Base-by-base conservation (phyloP, 2,113 vertebrate species). In the Oceanodroma tethys region DNA sequence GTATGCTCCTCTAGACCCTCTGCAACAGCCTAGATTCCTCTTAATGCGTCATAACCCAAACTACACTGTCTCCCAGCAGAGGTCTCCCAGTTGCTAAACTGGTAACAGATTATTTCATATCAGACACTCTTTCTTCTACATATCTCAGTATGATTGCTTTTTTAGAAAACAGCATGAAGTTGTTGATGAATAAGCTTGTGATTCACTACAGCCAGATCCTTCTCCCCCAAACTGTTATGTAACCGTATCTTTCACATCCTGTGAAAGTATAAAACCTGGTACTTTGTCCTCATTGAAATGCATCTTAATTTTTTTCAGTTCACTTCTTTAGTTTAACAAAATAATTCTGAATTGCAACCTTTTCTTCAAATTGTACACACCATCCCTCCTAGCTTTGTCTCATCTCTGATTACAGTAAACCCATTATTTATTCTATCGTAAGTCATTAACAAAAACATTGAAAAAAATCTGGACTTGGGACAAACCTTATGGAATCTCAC, bases 111-210 rank as follows among this genome's bases (percentile, higher is more conserved):
- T 78, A 74, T 67, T 88, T 94, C 3, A 1, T 73, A 81, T 59
- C 78, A 94, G 81, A 94, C 66, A 60, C 14, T 67, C 68, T 66
- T 65, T 67, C 30, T 91, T 95, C 66, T 80, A 23, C 62, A 40
- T 78, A 84, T 90, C 72, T 96, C 78, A 75, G 12, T 10, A 11
- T 5, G 34, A 93, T 36, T 92, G 89, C 96, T 81, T 96, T 96
- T 96, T 96, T 58, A 96, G 66, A 90, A 56, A 90, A 75, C 87
- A 85, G 78, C 8, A 20, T 85, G 78, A 89, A 95, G 89, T 9
- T 94, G 89, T 48, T 93, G 94, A 96, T 93, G 96, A 96, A 90
- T 95, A 97, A 96, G 92, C 92, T 85, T 82, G 85, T 97, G 97
- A 97, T 92, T 96, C 96, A 97, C 63, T 92, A 80, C 0, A 92